Percentiles rank a stretch among this genome's conserved stretches.
Evolutionary conservation across 2,888 invertebrate species (phyloP).

Genomic region (Coremacera marginata): DNA sequence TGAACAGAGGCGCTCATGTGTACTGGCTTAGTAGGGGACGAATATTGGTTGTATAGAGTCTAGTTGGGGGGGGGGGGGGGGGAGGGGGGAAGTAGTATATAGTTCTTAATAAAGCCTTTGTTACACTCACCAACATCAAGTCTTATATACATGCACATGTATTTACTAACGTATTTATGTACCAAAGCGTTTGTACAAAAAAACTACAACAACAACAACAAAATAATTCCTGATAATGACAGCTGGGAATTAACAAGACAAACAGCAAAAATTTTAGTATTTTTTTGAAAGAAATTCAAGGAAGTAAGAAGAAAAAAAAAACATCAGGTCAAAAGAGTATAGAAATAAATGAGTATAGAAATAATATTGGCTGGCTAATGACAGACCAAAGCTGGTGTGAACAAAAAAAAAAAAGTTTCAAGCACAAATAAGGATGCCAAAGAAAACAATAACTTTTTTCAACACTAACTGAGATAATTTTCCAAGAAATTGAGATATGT

Average conservation of each 20-base stretch:
- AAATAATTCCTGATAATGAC: slow-evolving; percentile 48
- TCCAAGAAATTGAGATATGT: not conserved
- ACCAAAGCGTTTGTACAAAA: not conserved
- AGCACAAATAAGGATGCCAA: slow-evolving; percentile 11
- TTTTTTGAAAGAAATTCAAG: not conserved
- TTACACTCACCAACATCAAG: not conserved
- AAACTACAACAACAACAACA: not conserved
- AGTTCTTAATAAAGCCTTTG: not conserved
- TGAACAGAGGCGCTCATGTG: too few relatives aligned
- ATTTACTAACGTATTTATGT: not conserved
- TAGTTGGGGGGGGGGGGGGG: too few relatives aligned
- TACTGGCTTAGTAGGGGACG: too few relatives aligned
- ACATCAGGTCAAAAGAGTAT: not conserved
- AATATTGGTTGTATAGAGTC: too few relatives aligned
- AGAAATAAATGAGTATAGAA: not conserved
- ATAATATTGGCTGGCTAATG: not conserved
- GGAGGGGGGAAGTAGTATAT: too few relatives aligned
- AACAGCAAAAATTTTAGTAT: slow-evolving; percentile 7
- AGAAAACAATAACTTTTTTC: not conserved
- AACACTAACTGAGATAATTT: not conserved
- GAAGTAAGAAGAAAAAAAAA: not conserved
- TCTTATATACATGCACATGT: not conserved
- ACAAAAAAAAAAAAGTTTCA: not conserved
- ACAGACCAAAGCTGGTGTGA: not conserved
- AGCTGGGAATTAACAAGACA: slow-evolving; percentile 45